These are phyloP conservation scores for Mola mola DNA, from an alignment of 2,113 vertebrate species.

Conservation along the genomic window DNA sequence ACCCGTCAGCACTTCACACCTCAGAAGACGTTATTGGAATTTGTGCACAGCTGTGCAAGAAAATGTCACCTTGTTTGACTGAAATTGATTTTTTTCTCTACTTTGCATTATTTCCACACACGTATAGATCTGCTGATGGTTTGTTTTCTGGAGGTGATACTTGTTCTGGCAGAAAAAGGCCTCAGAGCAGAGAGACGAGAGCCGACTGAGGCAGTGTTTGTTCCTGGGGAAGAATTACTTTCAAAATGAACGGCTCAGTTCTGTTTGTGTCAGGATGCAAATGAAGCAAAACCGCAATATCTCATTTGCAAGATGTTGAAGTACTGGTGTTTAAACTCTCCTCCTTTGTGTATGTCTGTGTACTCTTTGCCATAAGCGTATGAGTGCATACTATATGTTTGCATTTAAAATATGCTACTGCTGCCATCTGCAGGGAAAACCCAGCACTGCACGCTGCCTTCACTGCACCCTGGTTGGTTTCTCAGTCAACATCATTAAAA, in stretches of 20 bases:
- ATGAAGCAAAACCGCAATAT: slow-evolving; percentile 2
- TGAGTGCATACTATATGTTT: slow-evolving; percentile 3
- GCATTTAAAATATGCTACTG: slow-evolving; percentile 53
- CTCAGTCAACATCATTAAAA: slow-evolving; percentile 60
- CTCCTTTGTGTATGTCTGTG: not conserved
- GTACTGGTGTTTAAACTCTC: not conserved
- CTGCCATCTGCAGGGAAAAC: slow-evolving; percentile 69
- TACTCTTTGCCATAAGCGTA: too few species aligned
- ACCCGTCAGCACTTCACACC: slow-evolving; percentile 59
- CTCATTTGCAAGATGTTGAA: not conserved
- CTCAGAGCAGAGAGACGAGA: not conserved
- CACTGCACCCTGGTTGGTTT: slow-evolving; percentile 5
- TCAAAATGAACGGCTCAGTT: slow-evolving; percentile 1
- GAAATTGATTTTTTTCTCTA: slow-evolving; percentile 44
- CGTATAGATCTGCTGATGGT: slow-evolving; percentile 63
- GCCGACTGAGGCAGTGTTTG: slow-evolving; percentile 2
- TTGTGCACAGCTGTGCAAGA: slow-evolving; percentile 57
- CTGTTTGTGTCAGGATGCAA: slow-evolving; percentile 3
- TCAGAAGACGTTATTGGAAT: slow-evolving; percentile 50
- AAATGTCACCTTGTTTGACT: slow-evolving; percentile 56
- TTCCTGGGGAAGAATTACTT: slow-evolving; percentile 5
- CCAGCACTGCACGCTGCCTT: slow-evolving; percentile 34
- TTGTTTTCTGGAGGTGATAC: slow-evolving; percentile 38
- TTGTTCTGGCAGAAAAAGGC: slow-evolving; percentile 18
- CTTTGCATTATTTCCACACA: slow-evolving; percentile 23